phyloP scores from a whole-genome alignment of 2,888 invertebrate genomes.

The Apomyelois bistriatella region DNA sequence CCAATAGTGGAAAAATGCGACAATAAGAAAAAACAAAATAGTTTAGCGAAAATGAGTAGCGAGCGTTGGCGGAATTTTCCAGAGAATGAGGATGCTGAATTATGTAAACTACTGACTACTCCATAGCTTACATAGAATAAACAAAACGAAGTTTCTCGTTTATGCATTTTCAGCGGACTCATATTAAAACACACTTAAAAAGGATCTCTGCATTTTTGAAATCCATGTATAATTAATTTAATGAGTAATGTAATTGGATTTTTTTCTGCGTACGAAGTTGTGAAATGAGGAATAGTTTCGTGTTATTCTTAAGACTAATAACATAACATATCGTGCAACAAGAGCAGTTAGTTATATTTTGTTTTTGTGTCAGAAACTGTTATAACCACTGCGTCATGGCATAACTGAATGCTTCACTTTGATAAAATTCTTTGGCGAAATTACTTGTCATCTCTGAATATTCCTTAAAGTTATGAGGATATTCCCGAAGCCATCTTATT shows the following conservation, averaged over 20 bases:
- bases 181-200: background rate
- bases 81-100: conserved; percentile 2
- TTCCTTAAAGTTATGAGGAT: conserved; percentile 34
- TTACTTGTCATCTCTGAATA: conserved; percentile 14
- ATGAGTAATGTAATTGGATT: no score
- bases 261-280: no score
- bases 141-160: background rate
- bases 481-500: conserved; percentile 38
- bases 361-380: no score
- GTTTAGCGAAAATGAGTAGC: background rate
- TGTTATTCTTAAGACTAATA: no score
- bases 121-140: background rate
- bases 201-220: no score
- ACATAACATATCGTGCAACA: no score
- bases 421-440: conserved; percentile 2
- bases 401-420: background rate
- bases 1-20: background rate
- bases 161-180: background rate
- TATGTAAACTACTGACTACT: conserved; percentile 7
- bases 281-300: no score
- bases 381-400: background rate
- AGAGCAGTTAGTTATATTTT: no score
- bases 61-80: background rate
- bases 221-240: no score
- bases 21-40: background rate